These are phyloP conservation scores for Polylopha cassiicola DNA, from an alignment of 2,888 invertebrate species.

Conservation along the genomic window DNA sequence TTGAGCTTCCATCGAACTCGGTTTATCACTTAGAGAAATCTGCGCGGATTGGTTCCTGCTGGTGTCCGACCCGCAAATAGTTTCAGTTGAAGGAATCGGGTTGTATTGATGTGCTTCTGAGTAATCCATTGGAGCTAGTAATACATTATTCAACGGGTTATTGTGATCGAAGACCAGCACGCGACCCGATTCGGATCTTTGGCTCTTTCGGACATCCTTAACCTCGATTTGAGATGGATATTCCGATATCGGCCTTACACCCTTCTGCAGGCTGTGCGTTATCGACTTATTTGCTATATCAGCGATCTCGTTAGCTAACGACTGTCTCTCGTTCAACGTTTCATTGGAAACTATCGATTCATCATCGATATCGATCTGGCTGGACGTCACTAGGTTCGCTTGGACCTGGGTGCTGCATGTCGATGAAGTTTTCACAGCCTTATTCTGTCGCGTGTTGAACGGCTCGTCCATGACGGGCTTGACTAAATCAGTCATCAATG, in stretches of 20 bases:
- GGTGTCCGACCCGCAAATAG: slow-evolving; percentile 16
- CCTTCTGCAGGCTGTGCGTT: slow-evolving; percentile 9
- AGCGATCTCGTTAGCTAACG: slow-evolving; percentile 17
- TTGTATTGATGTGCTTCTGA: slow-evolving; percentile 44
- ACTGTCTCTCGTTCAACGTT: slow-evolving; percentile 23
- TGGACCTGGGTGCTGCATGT: slow-evolving; percentile 52
- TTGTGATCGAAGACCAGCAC: slow-evolving; percentile 52
- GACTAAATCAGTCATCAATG: slow-evolving; percentile 58
- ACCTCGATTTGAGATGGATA: too few relatives aligned
- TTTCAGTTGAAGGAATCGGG: slow-evolving; percentile 30
- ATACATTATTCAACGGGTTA: slow-evolving; percentile 61
- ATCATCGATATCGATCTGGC: slow-evolving; percentile 53
- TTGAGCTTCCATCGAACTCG: too few relatives aligned
- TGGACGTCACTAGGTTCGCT: slow-evolving; percentile 51
- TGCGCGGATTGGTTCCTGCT: slow-evolving; percentile 16
- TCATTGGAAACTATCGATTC: slow-evolving; percentile 27
- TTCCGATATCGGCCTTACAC: too few relatives aligned
- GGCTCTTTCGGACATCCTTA: too few relatives aligned
- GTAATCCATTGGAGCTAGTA: slow-evolving; percentile 33
- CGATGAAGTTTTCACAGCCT: slow-evolving; percentile 28
- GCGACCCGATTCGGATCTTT: slow-evolving; percentile 10
- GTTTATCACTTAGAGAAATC: slow-evolving; percentile 10
- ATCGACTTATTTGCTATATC: slow-evolving; percentile 11
- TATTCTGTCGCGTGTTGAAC: slow-evolving; percentile 29
- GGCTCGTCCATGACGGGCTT: slow-evolving; percentile 55